Percentiles rank a stretch among this genome's conserved stretches.
These are phyloP conservation scores for Rhagium mordax DNA, from an alignment of 2,888 invertebrate genomes.

Conservation along the genomic window DNA sequence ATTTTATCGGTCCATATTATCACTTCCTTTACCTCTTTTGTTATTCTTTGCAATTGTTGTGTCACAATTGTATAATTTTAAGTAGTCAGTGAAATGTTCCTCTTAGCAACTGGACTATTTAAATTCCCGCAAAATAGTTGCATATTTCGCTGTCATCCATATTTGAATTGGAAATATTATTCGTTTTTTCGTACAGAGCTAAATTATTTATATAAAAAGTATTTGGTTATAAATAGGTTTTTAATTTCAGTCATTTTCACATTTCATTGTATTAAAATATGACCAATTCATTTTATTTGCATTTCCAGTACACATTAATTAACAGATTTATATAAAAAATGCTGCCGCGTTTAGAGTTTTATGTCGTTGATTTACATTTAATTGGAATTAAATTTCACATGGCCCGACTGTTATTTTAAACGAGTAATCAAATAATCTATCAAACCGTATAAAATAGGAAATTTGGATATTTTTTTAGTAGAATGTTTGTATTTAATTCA, in stretches of 20 bases:
- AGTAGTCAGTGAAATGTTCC: too few species aligned
- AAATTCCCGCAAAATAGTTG: neutral
- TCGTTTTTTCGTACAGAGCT: neutral
- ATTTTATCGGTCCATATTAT: too few species aligned
- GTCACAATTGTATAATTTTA: too few species aligned
- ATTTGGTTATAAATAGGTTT: neutral
- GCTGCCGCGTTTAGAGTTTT: neutral
- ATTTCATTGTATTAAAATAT: neutral
- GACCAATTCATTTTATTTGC: neutral
- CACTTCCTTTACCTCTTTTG: too few species aligned
- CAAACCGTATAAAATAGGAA: conserved; percentile 2
- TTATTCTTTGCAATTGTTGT: too few species aligned
- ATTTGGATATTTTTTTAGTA: conserved; percentile 15
- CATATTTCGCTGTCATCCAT: neutral
- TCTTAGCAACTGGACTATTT: neutral
- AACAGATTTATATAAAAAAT: neutral
- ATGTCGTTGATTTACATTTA: conserved; percentile 5
- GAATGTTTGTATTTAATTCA: neutral
- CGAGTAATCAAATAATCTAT: conserved; percentile 5
- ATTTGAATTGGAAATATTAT: neutral
- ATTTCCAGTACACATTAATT: neutral
- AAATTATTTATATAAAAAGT: neutral
- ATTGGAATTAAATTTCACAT: conserved; percentile 24
- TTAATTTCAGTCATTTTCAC: neutral
- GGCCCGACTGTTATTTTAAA: neutral